These are phyloP conservation scores for Pseudomyrmex cubaensis DNA, from an alignment of 1,140 invertebrate genomes.

Conservation along the genomic window DNA sequence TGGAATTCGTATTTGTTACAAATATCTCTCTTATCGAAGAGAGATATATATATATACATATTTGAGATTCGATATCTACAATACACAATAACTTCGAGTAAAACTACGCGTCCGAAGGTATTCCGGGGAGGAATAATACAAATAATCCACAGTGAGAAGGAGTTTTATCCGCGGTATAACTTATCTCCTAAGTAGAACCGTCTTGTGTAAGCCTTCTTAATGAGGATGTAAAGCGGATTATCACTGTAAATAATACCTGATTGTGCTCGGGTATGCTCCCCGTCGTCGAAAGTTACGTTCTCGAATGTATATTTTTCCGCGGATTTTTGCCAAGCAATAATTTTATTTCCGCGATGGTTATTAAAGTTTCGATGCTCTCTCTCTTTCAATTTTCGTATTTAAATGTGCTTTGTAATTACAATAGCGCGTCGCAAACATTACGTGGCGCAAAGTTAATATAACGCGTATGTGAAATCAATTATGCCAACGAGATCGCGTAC, in stretches of 20 bases:
- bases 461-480: constrained; percentile 38
- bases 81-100: not conserved
- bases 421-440: not conserved
- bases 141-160: not conserved
- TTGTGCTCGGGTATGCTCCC: not conserved
- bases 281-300: not conserved
- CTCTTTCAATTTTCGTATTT: not conserved
- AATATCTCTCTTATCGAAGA: too few relatives aligned
- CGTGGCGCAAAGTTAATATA: constrained; percentile 5
- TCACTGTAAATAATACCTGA: constrained; percentile 27
- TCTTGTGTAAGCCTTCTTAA: constrained; percentile 42
- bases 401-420: not conserved
- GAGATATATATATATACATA: too few relatives aligned
- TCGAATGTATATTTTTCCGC: not conserved
- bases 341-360: constrained; percentile 3
- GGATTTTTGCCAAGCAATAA: not conserved
- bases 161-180: not conserved
- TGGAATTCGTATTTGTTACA: too few relatives aligned
- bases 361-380: not conserved
- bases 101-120: not conserved
- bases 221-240: constrained; percentile 54
- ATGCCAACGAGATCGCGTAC: not conserved
- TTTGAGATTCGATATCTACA: not conserved
- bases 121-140: not conserved
- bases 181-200: not conserved